Evolutionary conservation across 2,797 vertebrate species (phyloP).

Genomic region (Gymnopithys bicolor): DNA sequence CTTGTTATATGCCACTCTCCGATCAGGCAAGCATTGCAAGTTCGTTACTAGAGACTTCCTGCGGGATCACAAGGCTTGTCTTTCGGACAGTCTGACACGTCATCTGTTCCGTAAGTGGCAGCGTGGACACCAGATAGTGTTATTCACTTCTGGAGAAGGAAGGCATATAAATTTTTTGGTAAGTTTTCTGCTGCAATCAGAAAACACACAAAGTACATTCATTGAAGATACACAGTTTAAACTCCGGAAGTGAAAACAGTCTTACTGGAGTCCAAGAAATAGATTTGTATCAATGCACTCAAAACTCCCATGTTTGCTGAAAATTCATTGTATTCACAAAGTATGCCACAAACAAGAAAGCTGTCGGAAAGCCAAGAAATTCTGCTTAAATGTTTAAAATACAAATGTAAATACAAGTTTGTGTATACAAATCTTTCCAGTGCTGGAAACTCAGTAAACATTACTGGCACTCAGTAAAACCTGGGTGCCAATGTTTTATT

Average conservation of each 20-base stretch:
- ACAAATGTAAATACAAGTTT: neutral
- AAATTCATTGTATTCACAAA: neutral
- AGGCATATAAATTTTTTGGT: constrained; percentile 86
- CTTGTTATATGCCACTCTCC: constrained; percentile 90
- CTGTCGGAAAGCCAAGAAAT: neutral
- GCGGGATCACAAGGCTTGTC: constrained; percentile 95
- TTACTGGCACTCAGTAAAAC: neutral
- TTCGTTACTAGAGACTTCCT: constrained; percentile 93
- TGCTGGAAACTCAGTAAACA: neutral
- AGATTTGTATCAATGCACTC: neutral
- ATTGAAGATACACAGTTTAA: neutral
- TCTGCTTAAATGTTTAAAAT: neutral
- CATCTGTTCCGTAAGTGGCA: constrained; percentile 98
- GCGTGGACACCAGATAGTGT: constrained; percentile 89
- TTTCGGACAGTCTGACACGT: constrained; percentile 77
- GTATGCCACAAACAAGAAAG: neutral
- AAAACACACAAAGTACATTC: neutral
- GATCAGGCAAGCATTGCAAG: constrained; percentile 90
- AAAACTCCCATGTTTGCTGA: neutral
- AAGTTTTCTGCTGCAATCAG: constrained; percentile 43
- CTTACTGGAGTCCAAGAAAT: neutral
- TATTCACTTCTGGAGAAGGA: constrained; percentile 46
- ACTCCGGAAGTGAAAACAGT: neutral
- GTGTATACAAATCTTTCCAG: neutral
- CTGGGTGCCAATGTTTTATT: neutral